Percentiles rank a stretch among this genome's conserved stretches.
Conservation (phyloP, 2,888 invertebrate genomes). For the Gymnoscelis rufifasciata region DNA sequence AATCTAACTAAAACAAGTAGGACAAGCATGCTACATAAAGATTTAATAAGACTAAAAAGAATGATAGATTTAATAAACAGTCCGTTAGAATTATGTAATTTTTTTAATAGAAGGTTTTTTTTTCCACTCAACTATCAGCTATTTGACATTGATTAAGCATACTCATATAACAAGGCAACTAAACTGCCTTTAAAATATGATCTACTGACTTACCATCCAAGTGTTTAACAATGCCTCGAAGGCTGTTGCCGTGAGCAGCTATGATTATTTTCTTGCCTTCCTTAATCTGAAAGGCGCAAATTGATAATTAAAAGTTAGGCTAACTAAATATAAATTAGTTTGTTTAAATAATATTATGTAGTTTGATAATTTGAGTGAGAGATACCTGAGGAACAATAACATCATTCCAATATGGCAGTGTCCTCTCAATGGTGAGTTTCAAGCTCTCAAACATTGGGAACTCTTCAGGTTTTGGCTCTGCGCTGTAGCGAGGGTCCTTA, state of each 20-base stretch:
- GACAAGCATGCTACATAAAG: no score
- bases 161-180: no score
- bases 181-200: no score
- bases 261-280: conserved; percentile 88
- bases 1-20: no score
- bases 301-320: no score
- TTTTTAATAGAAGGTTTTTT: no score
- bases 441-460: conserved; percentile 92
- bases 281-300: conserved; percentile 81
- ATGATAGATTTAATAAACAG: not conserved
- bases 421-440: conserved; percentile 88
- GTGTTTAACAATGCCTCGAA: conserved; percentile 91
- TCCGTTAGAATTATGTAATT: no score
- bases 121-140: no score
- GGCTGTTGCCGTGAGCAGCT: conserved; percentile 92
- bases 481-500: conserved; percentile 85
- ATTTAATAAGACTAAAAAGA: not conserved
- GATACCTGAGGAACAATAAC: conserved; percentile 84
- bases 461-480: conserved; percentile 84
- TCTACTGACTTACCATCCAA: conserved; percentile 82
- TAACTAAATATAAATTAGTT: no score
- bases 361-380: no score
- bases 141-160: no score
- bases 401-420: conserved; percentile 92
- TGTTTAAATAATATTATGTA: no score